Evolutionary conservation across 2,113 vertebrate genomes (phyloP).

Genomic region (Rousettus leschenaultii): DNA sequence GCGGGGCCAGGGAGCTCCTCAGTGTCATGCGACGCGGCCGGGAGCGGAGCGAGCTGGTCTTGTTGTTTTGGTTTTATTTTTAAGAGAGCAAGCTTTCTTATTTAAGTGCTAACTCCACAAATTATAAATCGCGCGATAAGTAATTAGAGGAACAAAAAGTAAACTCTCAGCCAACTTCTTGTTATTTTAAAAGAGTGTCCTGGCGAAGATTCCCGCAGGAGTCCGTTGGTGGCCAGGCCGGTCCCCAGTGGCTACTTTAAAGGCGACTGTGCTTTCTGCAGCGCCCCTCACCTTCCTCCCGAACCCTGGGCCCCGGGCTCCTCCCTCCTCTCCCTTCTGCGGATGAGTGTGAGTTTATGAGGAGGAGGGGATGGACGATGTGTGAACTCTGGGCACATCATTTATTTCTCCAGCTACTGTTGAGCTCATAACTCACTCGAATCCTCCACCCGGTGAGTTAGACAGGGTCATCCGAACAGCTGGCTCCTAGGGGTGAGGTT

Average conservation of each 20-base stretch:
- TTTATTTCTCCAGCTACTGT: slow-evolving; percentile 64
- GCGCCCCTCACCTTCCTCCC: not conserved
- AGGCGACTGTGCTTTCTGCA: not conserved
- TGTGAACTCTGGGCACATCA: slow-evolving; percentile 64
- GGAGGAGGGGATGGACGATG: slow-evolving; percentile 47
- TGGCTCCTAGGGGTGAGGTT: slow-evolving; percentile 27
- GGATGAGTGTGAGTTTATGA: slow-evolving; percentile 48
- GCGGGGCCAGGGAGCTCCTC: not conserved
- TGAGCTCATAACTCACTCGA: slow-evolving; percentile 44
- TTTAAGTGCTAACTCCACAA: not conserved
- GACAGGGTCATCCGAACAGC: slow-evolving; percentile 35
- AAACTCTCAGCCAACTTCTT: slow-evolving; percentile 21
- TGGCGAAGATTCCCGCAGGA: not conserved
- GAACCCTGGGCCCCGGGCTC: not conserved
- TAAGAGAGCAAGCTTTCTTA: slow-evolving; percentile 4
- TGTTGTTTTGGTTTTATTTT: slow-evolving; percentile 3
- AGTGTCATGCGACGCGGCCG: not conserved
- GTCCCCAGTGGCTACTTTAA: not conserved
- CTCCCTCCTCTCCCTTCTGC: not conserved
- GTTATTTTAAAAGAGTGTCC: not conserved
- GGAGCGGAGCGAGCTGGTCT: not conserved
- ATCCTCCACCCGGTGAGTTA: slow-evolving; percentile 19
- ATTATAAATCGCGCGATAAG: not conserved
- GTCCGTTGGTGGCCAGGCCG: not conserved
- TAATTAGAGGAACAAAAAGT: not conserved